Evolutionary conservation across 2,888 invertebrate genomes (phyloP).

Genomic region (Cryptus viduatorius): DNA sequence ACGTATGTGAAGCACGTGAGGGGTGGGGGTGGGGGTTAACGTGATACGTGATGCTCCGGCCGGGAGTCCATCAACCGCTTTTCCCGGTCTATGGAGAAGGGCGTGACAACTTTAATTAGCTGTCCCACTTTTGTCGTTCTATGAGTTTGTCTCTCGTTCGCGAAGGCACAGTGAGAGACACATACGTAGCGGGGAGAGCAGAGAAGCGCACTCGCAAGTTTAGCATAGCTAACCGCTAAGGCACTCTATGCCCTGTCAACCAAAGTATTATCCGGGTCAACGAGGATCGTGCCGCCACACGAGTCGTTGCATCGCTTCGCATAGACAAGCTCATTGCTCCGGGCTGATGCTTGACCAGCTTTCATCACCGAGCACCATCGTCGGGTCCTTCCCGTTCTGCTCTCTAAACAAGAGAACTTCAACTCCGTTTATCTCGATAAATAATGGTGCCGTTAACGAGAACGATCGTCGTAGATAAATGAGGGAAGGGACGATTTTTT

Average conservation of each 20-base stretch:
- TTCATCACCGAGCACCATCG: constrained; percentile 38
- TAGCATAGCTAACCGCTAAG: constrained; percentile 31
- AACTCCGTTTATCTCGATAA: constrained; percentile 51
- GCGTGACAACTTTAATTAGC: constrained; percentile 75
- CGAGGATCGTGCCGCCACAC: constrained; percentile 56
- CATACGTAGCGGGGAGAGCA: not conserved
- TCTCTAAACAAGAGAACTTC: constrained; percentile 1
- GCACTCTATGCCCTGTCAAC: constrained; percentile 51
- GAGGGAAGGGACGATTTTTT: not conserved
- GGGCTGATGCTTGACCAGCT: constrained; percentile 63
- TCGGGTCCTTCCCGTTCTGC: not conserved
- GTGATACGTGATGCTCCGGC: constrained; percentile 45
- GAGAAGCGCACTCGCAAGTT: constrained; percentile 26
- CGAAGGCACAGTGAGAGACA: constrained; percentile 28
- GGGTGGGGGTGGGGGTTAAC: constrained; percentile 37
- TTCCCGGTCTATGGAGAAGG: constrained; percentile 61
- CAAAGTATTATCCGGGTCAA: constrained; percentile 67
- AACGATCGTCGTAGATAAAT: constrained; percentile 48
- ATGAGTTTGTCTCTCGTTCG: constrained; percentile 63
- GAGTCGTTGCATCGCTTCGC: constrained; percentile 51
- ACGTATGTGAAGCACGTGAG: constrained; percentile 27
- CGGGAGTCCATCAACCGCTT: constrained; percentile 48
- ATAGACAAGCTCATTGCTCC: constrained; percentile 63
- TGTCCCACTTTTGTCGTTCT: constrained; percentile 71
- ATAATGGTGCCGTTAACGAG: constrained; percentile 59